phyloP scores from a whole-genome alignment of 2,888 invertebrate species.

The Parnassius apollo region DNA sequence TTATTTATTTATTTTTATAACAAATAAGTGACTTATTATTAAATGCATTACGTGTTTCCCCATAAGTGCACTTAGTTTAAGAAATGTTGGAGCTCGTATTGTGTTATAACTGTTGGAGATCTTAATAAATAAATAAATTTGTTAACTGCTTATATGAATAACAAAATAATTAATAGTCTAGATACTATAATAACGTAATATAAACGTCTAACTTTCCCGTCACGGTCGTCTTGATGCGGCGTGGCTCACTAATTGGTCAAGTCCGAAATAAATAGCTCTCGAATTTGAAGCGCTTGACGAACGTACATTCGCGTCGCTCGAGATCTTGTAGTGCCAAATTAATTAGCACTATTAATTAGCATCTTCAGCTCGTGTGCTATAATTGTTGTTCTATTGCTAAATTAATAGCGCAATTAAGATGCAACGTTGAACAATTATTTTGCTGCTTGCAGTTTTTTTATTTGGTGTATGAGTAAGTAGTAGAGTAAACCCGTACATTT shows the following conservation, averaged over 20 bases:
- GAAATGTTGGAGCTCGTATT: too few species aligned
- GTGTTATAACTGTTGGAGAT: too few species aligned
- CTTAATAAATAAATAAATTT: not conserved
- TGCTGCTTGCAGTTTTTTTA: not conserved
- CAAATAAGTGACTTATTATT: too few species aligned
- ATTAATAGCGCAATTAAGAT: conserved; percentile 10
- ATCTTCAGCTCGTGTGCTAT: conserved; percentile 10
- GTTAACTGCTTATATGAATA: conserved; percentile 2
- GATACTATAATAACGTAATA: too few species aligned
- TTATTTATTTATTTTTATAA: too few species aligned
- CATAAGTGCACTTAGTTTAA: too few species aligned
- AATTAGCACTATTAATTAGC: conserved; percentile 14
- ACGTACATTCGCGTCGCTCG: conserved; percentile 9
- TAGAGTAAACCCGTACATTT: too few species aligned
- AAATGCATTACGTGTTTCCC: too few species aligned
- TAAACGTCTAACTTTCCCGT: conserved; percentile 8
- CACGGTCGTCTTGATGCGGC: conserved; percentile 9
- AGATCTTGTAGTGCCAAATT: conserved; percentile 18
- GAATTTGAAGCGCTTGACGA: conserved; percentile 20
- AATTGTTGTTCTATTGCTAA: conserved; percentile 11
- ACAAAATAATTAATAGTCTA: too few species aligned
- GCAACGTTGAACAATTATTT: conserved; percentile 7
- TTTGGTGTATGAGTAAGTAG: not conserved
- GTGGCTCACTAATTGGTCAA: conserved; percentile 19
- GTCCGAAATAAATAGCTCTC: conserved; percentile 16